A percentile compares a stretch with the other conserved stretches of the same genome.
Conservation (phyloP, 2,113 vertebrate species). For the Sciurus niger region DNA sequence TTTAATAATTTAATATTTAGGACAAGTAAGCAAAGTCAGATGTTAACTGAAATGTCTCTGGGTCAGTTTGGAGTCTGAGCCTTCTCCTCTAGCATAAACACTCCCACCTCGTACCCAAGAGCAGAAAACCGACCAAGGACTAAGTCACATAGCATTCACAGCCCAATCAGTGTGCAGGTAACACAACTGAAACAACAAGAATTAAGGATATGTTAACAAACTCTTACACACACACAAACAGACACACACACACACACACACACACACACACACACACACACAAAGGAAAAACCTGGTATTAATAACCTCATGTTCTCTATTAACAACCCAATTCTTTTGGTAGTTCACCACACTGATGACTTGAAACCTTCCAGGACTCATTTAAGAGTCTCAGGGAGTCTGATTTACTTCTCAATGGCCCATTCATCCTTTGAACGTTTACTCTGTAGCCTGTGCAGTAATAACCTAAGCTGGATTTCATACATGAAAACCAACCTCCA, state of each 20-base stretch:
- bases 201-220: constrained; percentile 4
- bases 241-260: not conserved
- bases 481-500: constrained; percentile 82
- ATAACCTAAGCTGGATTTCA: constrained; percentile 83
- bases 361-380: constrained; percentile 63
- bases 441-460: constrained; percentile 67
- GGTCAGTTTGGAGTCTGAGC: constrained; percentile 52
- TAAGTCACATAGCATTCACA: not conserved
- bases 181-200: not conserved
- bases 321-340: constrained; percentile 40
- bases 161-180: not conserved
- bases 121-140: not conserved
- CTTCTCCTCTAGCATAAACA: constrained; percentile 45
- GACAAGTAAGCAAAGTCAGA: constrained; percentile 79
- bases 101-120: constrained; percentile 1
- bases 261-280: not conserved
- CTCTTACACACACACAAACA: not conserved
- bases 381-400: constrained; percentile 54
- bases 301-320: constrained; percentile 48
- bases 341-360: constrained; percentile 59
- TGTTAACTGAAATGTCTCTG: constrained; percentile 61
- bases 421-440: constrained; percentile 80
- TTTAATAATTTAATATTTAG: constrained; percentile 78
- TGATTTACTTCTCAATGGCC: constrained; percentile 77
- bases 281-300: not conserved